A percentile compares a stretch with the other conserved stretches of the same genome.
These are phyloP conservation scores for Poeciliopsis presidionis DNA, from an alignment of 2,797 vertebrate species.

Conservation along the genomic window DNA sequence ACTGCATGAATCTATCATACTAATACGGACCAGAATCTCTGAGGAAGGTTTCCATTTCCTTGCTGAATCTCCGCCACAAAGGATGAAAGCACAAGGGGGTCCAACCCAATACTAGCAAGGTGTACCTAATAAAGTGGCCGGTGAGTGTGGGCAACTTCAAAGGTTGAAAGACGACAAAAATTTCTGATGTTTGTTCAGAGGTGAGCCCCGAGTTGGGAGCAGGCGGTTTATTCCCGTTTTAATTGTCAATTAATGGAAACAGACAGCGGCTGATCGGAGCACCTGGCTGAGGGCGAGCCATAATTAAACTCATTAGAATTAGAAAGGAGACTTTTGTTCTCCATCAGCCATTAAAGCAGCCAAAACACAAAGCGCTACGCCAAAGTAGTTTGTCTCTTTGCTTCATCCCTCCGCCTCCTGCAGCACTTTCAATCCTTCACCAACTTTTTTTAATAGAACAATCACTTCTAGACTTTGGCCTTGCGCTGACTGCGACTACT, in stretches of 20 bases:
- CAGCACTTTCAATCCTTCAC: constrained; percentile 23
- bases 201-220: constrained; percentile 27
- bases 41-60: too few relatives aligned
- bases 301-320: constrained; percentile 75
- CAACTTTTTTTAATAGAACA: constrained; percentile 10
- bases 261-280: constrained; percentile 64
- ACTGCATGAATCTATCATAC: too few relatives aligned
- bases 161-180: constrained; percentile 33
- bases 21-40: too few relatives aligned
- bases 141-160: background rate
- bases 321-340: constrained; percentile 64
- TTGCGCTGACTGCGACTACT: background rate
- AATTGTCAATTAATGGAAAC: constrained; percentile 73
- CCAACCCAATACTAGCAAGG: too few relatives aligned
- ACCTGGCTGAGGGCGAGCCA: constrained; percentile 59
- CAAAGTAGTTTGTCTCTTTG: constrained; percentile 41
- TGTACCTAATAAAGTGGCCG: too few relatives aligned
- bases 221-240: constrained; percentile 48
- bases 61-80: too few relatives aligned
- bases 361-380: constrained; percentile 46
- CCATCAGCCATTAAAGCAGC: constrained; percentile 59
- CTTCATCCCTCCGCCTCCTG: constrained; percentile 2
- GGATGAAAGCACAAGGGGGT: too few relatives aligned
- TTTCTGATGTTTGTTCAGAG: constrained; percentile 30
- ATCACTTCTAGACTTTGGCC: background rate